These are phyloP conservation scores for Channa argus DNA, from an alignment of 2,113 vertebrate species.

Conservation along the genomic window DNA sequence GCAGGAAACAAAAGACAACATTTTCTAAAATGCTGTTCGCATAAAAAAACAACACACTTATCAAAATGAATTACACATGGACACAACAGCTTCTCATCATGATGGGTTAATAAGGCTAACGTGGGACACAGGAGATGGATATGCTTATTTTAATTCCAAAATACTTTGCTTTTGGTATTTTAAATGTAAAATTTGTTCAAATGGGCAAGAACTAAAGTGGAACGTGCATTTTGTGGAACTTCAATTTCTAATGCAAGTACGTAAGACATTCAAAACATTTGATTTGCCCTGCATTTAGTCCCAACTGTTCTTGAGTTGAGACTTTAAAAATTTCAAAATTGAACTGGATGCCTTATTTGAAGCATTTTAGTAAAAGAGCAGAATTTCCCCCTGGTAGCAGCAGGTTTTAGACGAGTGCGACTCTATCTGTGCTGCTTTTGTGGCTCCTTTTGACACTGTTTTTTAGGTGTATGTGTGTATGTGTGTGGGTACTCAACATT, in stretches of 20 bases:
- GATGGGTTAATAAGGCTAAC: not conserved
- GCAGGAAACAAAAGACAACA: slow-evolving; percentile 13
- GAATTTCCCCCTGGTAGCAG: slow-evolving; percentile 2
- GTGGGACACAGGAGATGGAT: no score
- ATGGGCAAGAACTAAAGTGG: no score
- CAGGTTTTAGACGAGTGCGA: slow-evolving; percentile 7
- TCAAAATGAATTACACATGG: not conserved
- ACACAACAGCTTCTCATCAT: not conserved
- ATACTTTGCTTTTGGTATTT: no score
- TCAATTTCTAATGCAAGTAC: no score
- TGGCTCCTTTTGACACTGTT: slow-evolving; percentile 7
- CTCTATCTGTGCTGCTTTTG: slow-evolving; percentile 8
- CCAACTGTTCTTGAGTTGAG: no score
- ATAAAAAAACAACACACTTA: slow-evolving; percentile 14
- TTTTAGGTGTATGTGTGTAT: not conserved
- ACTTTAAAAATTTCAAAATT: not conserved
- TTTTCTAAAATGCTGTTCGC: slow-evolving; percentile 4
- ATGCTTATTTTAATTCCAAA: no score
- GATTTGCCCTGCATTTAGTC: no score
- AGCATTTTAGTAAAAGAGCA: not conserved
- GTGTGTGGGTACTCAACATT: not conserved
- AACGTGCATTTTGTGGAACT: no score
- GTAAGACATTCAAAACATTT: no score
- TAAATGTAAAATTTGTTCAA: no score
- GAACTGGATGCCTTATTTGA: not conserved